These are phyloP conservation scores for Zaprionus ornatus DNA, from an alignment of 1,140 invertebrate genomes.

Conservation along the genomic window DNA sequence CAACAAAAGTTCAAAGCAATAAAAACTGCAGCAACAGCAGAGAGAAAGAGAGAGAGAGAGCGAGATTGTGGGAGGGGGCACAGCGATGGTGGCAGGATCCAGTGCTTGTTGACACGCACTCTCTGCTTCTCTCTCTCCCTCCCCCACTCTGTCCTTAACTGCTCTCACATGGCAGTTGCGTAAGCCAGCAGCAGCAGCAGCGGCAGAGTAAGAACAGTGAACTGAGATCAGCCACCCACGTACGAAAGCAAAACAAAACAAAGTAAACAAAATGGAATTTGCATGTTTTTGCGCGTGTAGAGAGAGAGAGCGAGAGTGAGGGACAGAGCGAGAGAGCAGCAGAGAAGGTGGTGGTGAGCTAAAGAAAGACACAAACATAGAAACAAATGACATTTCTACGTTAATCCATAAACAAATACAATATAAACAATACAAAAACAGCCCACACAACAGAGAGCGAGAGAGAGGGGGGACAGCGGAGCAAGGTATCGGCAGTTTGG, in stretches of 20 bases:
- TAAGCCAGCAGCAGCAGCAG: conserved; percentile 17
- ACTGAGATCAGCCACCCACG: conserved; percentile 51
- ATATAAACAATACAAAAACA: conserved; percentile 4
- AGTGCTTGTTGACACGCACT: too few relatives aligned
- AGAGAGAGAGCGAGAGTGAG: not conserved
- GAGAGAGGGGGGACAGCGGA: not conserved
- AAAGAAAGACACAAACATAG: conserved; percentile 28
- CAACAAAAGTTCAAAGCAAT: conserved; percentile 72
- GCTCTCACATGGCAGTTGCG: conserved; percentile 9
- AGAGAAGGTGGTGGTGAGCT: not conserved
- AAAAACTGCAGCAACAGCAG: conserved; percentile 51
- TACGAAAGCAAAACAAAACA: conserved; percentile 53
- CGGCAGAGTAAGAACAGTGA: conserved; percentile 29
- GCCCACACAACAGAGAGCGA: not conserved
- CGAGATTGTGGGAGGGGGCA: not conserved
- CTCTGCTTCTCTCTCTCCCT: not conserved
- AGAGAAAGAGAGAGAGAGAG: not conserved
- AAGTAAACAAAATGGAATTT: conserved; percentile 36
- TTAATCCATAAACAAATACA: conserved; percentile 19
- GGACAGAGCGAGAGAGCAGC: not conserved
- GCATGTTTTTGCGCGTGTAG: conserved; percentile 20
- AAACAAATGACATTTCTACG: conserved; percentile 44
- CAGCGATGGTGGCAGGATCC: not conserved
- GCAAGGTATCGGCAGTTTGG: conserved; percentile 22
- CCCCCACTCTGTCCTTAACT: not conserved